A percentile compares a stretch with the other conserved stretches of the same genome.
Conservation (phyloP, 2,113 vertebrate species). For the Oncorhynchus nerka region DNA sequence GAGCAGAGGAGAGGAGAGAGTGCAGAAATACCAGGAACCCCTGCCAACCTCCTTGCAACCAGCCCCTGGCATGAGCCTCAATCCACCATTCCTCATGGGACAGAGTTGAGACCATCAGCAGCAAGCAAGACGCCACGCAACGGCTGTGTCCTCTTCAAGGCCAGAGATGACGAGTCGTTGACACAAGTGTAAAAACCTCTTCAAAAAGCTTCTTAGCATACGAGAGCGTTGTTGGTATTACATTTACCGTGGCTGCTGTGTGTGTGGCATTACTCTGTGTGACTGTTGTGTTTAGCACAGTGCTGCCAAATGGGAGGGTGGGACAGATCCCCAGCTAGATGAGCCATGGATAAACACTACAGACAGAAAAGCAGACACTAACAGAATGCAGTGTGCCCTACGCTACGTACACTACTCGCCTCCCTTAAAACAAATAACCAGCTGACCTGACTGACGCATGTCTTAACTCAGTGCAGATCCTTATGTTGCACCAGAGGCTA, state of each 20-base stretch:
- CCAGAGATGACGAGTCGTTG: not conserved
- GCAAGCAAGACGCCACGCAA: not conserved
- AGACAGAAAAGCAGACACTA: not conserved
- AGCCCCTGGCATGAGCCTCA: conserved; percentile 12
- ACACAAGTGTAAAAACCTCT: not conserved
- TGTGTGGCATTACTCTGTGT: not conserved
- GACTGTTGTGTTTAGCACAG: not conserved
- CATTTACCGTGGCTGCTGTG: not conserved
- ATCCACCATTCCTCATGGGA: not conserved
- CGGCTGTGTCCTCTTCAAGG: not conserved
- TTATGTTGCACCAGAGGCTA: not conserved
- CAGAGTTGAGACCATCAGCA: not conserved
- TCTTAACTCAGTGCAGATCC: not conserved
- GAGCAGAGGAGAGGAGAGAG: conserved; percentile 11
- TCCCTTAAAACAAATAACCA: not conserved
- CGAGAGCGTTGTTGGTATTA: not conserved
- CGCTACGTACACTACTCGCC: not conserved
- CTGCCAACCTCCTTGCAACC: not conserved
- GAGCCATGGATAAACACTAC: not conserved
- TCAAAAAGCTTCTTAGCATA: not conserved
- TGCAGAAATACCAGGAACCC: not conserved
- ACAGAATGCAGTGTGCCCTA: not conserved
- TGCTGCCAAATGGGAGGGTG: not conserved
- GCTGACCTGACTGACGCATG: not conserved
- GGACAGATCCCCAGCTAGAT: not conserved